A percentile compares a stretch with the other conserved stretches of the same genome.
phyloP scores from a whole-genome alignment of 2,797 vertebrate genomes.

The Galago senegalensis region DNA sequence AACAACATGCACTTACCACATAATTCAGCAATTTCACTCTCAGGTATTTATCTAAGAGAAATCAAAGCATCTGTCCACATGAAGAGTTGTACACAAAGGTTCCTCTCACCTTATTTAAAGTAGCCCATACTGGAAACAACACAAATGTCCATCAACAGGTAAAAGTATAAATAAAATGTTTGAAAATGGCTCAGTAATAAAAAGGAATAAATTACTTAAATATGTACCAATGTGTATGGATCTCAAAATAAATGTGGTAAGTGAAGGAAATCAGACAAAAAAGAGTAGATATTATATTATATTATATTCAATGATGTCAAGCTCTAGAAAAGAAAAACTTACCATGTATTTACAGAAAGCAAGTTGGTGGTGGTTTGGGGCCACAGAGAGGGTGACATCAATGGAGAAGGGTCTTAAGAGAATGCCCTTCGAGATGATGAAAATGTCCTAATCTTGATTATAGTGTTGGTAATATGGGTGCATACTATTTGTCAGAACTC shows the following conservation, averaged over 20 bases:
- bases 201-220: constrained; percentile 15
- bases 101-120: constrained; percentile 29
- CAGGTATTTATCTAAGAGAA: constrained; percentile 46
- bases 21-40: background rate
- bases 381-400: background rate
- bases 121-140: background rate
- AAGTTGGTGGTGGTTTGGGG: background rate
- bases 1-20: background rate
- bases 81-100: background rate
- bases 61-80: constrained; percentile 3
- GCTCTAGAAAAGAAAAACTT: background rate
- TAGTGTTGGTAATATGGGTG: background rate
- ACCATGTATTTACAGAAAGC: background rate
- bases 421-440: background rate
- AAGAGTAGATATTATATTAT: background rate
- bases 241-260: constrained; percentile 34
- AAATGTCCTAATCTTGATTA: background rate
- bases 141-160: background rate
- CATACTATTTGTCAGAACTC: background rate
- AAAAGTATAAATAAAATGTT: background rate
- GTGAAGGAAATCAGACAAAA: constrained; percentile 26
- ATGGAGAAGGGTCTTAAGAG: background rate
- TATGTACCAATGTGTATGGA: background rate
- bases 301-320: background rate
- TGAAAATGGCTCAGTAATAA: background rate